Conservation (phyloP, 2,797 vertebrate genomes). For the Odontamblyopus rebecca region DNA sequence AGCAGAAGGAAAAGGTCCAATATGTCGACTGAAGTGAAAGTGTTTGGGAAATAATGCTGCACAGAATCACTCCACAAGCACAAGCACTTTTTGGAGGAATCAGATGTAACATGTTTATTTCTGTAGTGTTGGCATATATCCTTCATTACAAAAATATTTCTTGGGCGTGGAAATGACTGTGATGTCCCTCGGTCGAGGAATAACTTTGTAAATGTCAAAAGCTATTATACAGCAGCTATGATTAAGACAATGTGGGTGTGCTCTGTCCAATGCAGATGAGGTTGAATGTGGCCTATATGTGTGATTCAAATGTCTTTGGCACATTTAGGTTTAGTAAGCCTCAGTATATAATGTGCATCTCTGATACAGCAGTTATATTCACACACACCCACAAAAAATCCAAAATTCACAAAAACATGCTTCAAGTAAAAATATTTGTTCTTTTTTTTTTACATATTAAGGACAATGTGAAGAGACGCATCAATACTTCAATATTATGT, state of each 20-base stretch:
- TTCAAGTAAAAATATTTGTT: conserved; percentile 67
- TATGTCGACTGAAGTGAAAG: background rate
- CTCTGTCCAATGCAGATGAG: background rate
- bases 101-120: background rate
- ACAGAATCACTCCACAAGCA: background rate
- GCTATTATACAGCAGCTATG: background rate
- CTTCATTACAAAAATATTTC: background rate
- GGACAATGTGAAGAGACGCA: conserved; percentile 44
- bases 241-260: background rate
- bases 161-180: background rate
- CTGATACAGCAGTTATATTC: conserved; percentile 29
- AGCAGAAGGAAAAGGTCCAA: background rate
- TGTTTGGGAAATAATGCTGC: background rate
- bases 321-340: conserved; percentile 1
- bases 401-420: conserved; percentile 61
- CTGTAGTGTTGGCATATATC: background rate
- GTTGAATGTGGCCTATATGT: background rate
- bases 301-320: conserved; percentile 5
- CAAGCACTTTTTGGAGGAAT: background rate
- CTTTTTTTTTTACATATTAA: conserved; percentile 36
- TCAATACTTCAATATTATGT: conserved; percentile 60
- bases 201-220: background rate
- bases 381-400: conserved; percentile 60
- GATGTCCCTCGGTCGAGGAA: background rate
- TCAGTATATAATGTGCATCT: background rate